phyloP scores from a whole-genome alignment of 2,888 invertebrate species.

The Arrhopalites spinosus region DNA sequence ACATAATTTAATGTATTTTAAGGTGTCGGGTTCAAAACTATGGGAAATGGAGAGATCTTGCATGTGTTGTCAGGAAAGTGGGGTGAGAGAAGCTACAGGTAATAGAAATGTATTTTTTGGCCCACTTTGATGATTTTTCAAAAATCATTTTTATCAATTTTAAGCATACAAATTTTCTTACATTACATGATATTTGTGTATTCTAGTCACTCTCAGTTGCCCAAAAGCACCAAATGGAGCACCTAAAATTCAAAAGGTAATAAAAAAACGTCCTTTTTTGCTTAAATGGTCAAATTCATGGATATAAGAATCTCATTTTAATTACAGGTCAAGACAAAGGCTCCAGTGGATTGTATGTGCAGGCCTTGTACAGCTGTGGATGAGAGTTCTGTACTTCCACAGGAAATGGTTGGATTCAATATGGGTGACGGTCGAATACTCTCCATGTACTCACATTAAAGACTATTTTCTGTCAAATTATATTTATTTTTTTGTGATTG shows the following conservation, averaged over 20 bases:
- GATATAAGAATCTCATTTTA: background rate
- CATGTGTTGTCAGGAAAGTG: conserved; percentile 94
- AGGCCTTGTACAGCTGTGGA: conserved; percentile 88
- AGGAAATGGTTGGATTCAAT: conserved; percentile 81
- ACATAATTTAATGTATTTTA: no score
- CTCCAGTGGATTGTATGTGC: conserved; percentile 92
- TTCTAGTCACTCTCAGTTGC: conserved; percentile 78
- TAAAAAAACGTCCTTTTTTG: conserved; percentile 5
- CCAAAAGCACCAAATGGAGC: conserved; percentile 87
- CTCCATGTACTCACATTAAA: conserved; percentile 65
- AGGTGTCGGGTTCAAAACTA: conserved; percentile 93
- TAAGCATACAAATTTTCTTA: no score
- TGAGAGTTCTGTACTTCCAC: conserved; percentile 83
- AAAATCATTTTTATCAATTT: no score
- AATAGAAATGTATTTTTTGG: no score
- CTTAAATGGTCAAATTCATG: background rate
- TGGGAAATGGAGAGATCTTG: conserved; percentile 96
- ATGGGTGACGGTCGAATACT: conserved; percentile 78
- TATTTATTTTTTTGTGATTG: no score
- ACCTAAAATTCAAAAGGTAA: conserved; percentile 80
- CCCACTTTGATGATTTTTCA: no score
- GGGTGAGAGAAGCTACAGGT: conserved; percentile 80
- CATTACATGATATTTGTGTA: no score
- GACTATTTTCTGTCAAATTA: background rate
- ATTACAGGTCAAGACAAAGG: conserved; percentile 71